Evolutionary conservation across 1,140 invertebrate species (phyloP), one percentile per base, ranked within the genome.

Genomic region (Vollenhovia emeryi): DNA sequence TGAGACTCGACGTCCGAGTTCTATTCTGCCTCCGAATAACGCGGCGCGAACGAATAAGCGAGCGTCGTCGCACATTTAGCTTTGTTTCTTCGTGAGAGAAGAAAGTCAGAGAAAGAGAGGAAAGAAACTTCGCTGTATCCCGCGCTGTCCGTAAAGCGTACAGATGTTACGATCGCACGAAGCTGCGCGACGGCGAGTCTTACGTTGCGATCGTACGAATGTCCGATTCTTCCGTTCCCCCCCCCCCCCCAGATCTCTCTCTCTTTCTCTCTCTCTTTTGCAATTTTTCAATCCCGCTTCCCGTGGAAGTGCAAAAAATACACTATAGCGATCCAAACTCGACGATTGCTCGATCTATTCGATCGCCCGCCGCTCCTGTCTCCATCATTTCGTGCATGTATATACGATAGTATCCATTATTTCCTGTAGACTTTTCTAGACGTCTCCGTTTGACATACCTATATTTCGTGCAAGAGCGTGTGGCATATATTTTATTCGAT

Each of bases 361-460:
- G 45, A 86, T 86, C 80, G 73, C 33, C 18, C 33, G 52, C 68
- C 33, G 52, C 52, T 62, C 57, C 82, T 59, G 43, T 55, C 64
- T 86, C 50, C 62, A 74, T 86, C 24, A 40, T 48, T 80, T 69
- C 71, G 68, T 83, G 73, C 68, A 55, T 87, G 78, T 90, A 90
- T 76, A 89, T 87, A 90, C 27, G 62, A 68, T 86, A 79, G 75
- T 87, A 89, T 87, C 55, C 55, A 87, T 82, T 80, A 36, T 89
- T 74, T 89, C 78, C 48, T 87, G 24, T 89, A 87, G 85, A 62
- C 76, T 57, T 84, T 89, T 89, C 75, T 87, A 87, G 73, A 59
- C 36, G 43, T 87, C 82, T 87, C 69, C 74, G 48, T 75, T 85
- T 87, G 87, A 82, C 69, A 76, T 74, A n/a, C n/a, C n/a, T n/a